Base-by-base conservation (phyloP, 2,888 invertebrate species). In the Microctonus hyperodae region DNA sequence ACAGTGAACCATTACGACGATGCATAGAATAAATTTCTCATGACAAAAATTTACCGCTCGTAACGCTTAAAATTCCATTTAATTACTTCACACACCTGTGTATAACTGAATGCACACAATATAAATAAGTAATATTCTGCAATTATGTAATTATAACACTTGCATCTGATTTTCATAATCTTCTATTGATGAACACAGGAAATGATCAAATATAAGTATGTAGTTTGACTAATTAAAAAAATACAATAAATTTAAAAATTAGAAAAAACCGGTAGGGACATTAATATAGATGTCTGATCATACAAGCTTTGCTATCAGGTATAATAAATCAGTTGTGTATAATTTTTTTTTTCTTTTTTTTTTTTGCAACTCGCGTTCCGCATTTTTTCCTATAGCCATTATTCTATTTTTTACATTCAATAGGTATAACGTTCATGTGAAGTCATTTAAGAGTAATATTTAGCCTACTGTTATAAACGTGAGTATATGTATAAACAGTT, bases 401-500 rank as follows among this genome's bases (percentile, higher is more conserved):
- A 20, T 16, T 7, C 1, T 16, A 2, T 44, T 44, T 16, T 40
- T 40, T 16, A 6, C 44, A 44, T 44, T 44, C 16, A 44, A 44
- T 44, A 4, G 16, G 16, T 44, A 6, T n/a, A 44, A 0, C 16
- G 9, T 7, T 44, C 44, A 16, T 44, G 44, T 16, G 44, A 44
- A 44, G 44, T 44, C 44, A 37, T 44, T 44, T 20, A 20, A 4
- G 20, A 16, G 16, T 44, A 44, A 44, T 44, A 44, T 44, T 44
- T 44, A n/a, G 44, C 44, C 44, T 44, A 44, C 44, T 44, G 44
- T 44, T 44, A 44, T 44, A 44, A 16, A 44, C 44, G 20, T 16
- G 44, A 44, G 44, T 44, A n/a, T 44, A 44, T 44, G 44, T 44
- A 44, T 44, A 20, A 44, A 44, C 44, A 44, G 44, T 44, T 44